phyloP scores from a whole-genome alignment of 2,113 vertebrate species.

The Phyllostomus discolor region DNA sequence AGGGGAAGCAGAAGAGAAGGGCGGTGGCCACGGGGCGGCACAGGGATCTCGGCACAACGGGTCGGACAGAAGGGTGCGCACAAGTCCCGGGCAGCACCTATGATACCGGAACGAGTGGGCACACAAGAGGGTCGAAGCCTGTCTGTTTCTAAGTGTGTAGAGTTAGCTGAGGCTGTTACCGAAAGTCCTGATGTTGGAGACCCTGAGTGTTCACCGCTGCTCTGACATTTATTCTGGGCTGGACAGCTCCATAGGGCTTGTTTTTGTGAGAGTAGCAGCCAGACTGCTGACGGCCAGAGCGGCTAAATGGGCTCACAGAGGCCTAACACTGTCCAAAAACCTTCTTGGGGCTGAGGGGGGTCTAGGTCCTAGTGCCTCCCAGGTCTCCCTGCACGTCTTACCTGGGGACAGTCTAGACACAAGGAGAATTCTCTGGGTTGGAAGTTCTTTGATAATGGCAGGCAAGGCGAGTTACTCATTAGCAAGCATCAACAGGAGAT shows the following conservation, averaged over 20 bases:
- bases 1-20: neutral
- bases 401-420: neutral
- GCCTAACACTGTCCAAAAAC: neutral
- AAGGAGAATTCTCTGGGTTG: neutral
- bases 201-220: neutral
- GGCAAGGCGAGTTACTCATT: conserved; percentile 53
- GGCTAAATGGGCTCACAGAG: neutral
- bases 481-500: conserved; percentile 50
- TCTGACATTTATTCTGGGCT: neutral
- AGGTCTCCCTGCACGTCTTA: neutral
- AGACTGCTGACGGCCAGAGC: neutral
- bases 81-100: neutral
- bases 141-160: neutral
- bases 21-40: neutral
- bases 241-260: neutral
- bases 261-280: neutral
- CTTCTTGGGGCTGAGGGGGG: neutral
- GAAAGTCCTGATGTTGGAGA: neutral
- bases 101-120: neutral
- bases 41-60: neutral
- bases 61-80: neutral
- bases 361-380: neutral
- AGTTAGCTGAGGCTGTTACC: neutral
- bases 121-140: neutral
- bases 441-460: conserved; percentile 16